These are phyloP conservation scores for Sarcophaga carnaria DNA, from an alignment of 2,888 invertebrate species.

Conservation along the genomic window DNA sequence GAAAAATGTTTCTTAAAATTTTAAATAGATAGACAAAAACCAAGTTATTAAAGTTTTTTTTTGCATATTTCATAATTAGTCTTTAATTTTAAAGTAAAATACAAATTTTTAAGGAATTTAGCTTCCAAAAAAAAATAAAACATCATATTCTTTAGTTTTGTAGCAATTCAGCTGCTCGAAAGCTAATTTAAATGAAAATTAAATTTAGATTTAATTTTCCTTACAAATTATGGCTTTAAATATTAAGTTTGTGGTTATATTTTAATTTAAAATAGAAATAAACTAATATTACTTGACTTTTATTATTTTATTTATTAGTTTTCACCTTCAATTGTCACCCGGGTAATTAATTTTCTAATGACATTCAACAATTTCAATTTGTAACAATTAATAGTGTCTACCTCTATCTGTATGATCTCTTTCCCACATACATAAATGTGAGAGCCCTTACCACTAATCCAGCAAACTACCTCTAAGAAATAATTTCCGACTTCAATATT, in stretches of 20 bases:
- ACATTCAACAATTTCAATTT: conserved; percentile 66
- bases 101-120: too few species aligned
- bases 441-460: background rate
- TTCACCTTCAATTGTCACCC: conserved; percentile 62
- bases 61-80: too few species aligned
- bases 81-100: too few species aligned
- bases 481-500: background rate
- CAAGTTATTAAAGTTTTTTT: too few species aligned
- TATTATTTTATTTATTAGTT: conserved; percentile 52
- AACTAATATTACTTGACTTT: background rate
- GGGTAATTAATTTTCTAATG: conserved; percentile 67
- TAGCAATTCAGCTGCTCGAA: too few species aligned
- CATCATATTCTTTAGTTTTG: too few species aligned
- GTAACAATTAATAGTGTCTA: conserved; percentile 47
- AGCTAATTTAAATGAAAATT: too few species aligned
- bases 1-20: too few species aligned
- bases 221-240: background rate
- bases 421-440: background rate
- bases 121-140: too few species aligned
- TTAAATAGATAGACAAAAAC: too few species aligned
- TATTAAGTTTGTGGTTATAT: background rate
- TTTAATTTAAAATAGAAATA: background rate
- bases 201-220: too few species aligned
- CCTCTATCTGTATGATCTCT: background rate
- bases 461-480: background rate